phyloP scores from a whole-genome alignment of 2,888 invertebrate genomes.

The Phaedon cochleariae region DNA sequence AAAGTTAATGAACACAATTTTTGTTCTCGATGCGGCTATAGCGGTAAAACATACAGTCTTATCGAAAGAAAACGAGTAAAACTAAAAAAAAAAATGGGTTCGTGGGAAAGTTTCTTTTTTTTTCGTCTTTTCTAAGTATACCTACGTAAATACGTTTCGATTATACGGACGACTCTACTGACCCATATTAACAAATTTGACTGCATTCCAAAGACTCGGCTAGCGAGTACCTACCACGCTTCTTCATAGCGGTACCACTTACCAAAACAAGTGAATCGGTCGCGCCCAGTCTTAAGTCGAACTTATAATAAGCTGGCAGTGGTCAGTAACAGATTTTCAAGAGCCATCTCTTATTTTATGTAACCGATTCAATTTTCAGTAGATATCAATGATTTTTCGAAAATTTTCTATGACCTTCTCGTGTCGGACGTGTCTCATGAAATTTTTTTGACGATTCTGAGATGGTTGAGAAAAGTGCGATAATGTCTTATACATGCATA shows the following conservation, averaged over 20 bases:
- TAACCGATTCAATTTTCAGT: too few species aligned
- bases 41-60: not conserved
- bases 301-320: not conserved
- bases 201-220: conserved; percentile 6
- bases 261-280: not conserved
- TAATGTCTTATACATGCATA: too few species aligned
- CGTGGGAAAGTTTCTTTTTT: not conserved
- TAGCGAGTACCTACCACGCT: not conserved
- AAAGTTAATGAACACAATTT: not conserved
- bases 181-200: conserved; percentile 13
- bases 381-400: too few species aligned
- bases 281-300: not conserved
- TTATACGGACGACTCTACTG: not conserved
- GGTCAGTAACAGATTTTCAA: not conserved
- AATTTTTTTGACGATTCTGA: too few species aligned
- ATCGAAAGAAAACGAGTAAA: not conserved
- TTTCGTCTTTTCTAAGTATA: too few species aligned
- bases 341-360: too few species aligned
- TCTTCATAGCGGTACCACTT: not conserved
- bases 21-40: too few species aligned
- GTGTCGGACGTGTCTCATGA: too few species aligned
- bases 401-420: too few species aligned
- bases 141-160: not conserved
- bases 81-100: not conserved
- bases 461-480: too few species aligned